Percentiles rank a stretch among this genome's conserved stretches.
These are phyloP conservation scores for Phyllotreta striolata DNA, from an alignment of 2,888 invertebrate genomes.

Conservation along the genomic window DNA sequence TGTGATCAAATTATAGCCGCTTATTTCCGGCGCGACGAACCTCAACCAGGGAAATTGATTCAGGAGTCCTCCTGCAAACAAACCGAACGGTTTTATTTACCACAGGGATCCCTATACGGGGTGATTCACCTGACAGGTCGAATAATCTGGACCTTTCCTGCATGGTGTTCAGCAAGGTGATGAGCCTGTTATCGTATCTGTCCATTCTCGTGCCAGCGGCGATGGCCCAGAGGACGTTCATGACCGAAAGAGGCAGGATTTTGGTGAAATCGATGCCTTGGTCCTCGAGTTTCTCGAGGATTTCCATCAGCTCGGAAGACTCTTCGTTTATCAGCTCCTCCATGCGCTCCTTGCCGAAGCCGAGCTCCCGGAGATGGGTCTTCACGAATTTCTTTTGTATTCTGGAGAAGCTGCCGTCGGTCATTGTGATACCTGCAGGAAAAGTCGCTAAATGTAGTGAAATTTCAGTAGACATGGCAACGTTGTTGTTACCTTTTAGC, in stretches of 20 bases:
- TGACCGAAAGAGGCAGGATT: conserved; percentile 4
- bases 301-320: neutral
- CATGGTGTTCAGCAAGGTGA: conserved; percentile 61
- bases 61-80: conserved; percentile 58
- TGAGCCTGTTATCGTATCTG: neutral
- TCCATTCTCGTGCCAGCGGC: conserved; percentile 4
- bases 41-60: conserved; percentile 71
- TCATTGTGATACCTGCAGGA: conserved; percentile 6
- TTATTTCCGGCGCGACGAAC: conserved; percentile 67
- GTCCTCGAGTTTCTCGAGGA: neutral
- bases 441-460: neutral
- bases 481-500: conserved; percentile 60
- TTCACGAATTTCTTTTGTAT: conserved; percentile 16
- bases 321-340: conserved; percentile 2
- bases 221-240: conserved; percentile 11
- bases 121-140: conserved; percentile 57
- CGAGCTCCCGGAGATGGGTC: conserved; percentile 8
- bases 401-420: conserved; percentile 15
- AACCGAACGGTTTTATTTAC: neutral
- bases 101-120: neutral
- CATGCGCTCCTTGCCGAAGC: conserved; percentile 15
- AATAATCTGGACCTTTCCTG: conserved; percentile 64
- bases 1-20: conserved; percentile 68
- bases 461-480: neutral
- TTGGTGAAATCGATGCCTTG: conserved; percentile 1